Percentiles rank a stretch among this genome's conserved stretches.
phyloP scores from a whole-genome alignment of 2,888 invertebrate genomes.

The Caenorhabditis doughertyi region DNA sequence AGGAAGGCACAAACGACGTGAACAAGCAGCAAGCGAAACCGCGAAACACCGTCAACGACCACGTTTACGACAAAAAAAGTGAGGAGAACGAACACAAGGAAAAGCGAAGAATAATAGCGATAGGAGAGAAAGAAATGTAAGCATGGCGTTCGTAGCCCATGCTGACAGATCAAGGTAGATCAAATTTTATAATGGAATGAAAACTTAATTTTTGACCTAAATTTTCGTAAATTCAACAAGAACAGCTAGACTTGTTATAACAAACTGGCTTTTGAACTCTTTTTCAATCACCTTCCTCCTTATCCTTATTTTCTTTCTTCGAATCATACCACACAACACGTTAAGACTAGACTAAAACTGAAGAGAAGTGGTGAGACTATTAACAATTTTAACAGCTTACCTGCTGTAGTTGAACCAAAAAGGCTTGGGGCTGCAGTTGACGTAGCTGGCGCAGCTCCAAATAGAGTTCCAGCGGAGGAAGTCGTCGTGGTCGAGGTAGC shows the following conservation, averaged over 20 bases:
- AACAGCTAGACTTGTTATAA: neutral
- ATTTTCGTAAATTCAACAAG: neutral
- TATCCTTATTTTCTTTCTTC: constrained; percentile 7
- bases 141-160: neutral
- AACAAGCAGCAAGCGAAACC: neutral
- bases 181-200: neutral
- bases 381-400: neutral
- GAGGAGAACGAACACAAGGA: constrained; percentile 10
- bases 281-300: neutral
- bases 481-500: constrained; percentile 41
- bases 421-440: constrained; percentile 41
- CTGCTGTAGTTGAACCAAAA: constrained; percentile 40
- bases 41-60: constrained; percentile 7
- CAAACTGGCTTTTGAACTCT: neutral
- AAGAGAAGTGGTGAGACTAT: constrained; percentile 10
- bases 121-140: constrained; percentile 10
- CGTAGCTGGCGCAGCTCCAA: constrained; percentile 37
- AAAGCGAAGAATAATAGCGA: constrained; percentile 34
- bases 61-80: constrained; percentile 25
- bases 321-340: constrained; percentile 41
- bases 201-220: neutral
- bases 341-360: constrained; percentile 4
- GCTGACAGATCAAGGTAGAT: constrained; percentile 7
- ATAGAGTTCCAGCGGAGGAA: constrained; percentile 47
- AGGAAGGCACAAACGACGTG: neutral